Evolutionary conservation across 2,113 vertebrate species (phyloP).

Genomic region (Gopherus flavomarginatus): DNA sequence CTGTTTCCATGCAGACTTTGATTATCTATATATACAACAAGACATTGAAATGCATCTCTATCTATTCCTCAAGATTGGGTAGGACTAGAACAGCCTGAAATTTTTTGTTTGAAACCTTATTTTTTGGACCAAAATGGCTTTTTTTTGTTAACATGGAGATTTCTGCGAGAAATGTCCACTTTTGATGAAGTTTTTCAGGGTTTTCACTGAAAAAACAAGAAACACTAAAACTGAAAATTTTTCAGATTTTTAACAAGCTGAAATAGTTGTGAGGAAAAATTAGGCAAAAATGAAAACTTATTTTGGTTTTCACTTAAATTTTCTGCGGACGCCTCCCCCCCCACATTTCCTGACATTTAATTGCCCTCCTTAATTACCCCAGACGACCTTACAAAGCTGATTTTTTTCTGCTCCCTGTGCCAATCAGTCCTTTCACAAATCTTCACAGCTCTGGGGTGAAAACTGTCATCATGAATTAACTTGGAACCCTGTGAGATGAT

Average conservation of each 20-base stretch:
- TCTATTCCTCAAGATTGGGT: background rate
- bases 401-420: background rate
- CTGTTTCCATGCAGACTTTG: background rate
- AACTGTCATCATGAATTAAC: background rate
- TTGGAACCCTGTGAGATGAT: background rate
- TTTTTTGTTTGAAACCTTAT: background rate
- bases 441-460: background rate
- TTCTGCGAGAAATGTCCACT: background rate
- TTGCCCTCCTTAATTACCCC: background rate
- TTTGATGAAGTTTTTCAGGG: background rate
- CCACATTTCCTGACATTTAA: background rate
- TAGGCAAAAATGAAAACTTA: background rate
- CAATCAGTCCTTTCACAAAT: background rate
- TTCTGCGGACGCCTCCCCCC: fast-evolving
- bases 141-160: background rate
- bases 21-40: background rate
- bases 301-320: no score
- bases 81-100: background rate
- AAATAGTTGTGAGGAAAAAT: background rate
- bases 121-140: background rate
- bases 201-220: background rate
- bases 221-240: background rate
- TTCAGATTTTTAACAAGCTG: background rate
- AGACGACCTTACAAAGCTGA: background rate
- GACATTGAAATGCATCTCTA: background rate